Base-by-base conservation (phyloP, 92 coral and sea anemone species). In the Montipora capitata region DNA sequence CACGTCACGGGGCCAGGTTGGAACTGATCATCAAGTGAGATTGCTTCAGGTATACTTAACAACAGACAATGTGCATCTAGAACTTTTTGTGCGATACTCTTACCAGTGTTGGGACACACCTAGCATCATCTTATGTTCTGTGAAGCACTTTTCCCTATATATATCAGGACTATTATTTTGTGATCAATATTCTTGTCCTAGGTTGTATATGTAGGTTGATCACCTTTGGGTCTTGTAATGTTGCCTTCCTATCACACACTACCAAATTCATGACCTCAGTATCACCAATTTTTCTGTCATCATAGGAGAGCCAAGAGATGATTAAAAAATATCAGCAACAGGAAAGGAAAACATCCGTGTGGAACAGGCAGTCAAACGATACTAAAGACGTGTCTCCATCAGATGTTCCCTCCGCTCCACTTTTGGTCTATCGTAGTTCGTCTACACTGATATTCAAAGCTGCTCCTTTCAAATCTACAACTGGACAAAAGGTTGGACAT, bases 321-420 rank as follows among this genome's bases (percentile, higher is more conserved):
- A 97, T 96, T 68, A 90, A 92, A 40, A 97, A 97, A 76, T 92
- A 95, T 10, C 98, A 97, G 69, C 95, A 94, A 68, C 98, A 94
- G 77, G 96, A 97, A 71, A 66, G 89, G 17, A 92, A 92, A 66
- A 65, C 94, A 74, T 81, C 92, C 69, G 82, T 76, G 10, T 85
- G 87, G 88, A 92, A 93, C 87, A 93, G 82, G 77, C 65, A 86
- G 45, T 58, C 92, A 62, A 78, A 84, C 80, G 74, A 52, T 15
- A 54, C 51, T 10, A 65, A 43, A 14, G 84, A 89, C 35, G 74
- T 68, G 7, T 43, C 72, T 18, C 40, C 84, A 11, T 82, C 85
- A 14, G 98, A 91, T 72, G 83, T 80, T 0, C 98, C 99, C 4
- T 94, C 93, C 1, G 79, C 95, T 10, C 99, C 99, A 5, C 82